Conservation (phyloP, 2,113 vertebrate species). For the Mastomys natalensis region DNA sequence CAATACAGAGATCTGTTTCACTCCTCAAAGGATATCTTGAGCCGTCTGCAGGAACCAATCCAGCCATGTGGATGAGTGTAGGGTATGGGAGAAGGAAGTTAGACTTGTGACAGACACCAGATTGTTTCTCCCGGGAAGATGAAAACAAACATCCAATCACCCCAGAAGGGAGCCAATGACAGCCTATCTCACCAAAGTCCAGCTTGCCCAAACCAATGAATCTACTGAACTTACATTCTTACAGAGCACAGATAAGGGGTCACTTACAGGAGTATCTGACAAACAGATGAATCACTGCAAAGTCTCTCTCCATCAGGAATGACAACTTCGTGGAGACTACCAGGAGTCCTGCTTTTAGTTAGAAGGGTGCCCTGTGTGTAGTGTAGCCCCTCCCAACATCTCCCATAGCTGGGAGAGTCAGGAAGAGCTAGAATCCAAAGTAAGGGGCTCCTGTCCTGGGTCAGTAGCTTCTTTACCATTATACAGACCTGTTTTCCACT, state of each 20-base stretch:
- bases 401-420: neutral
- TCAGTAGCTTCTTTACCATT: too few relatives aligned
- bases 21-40: neutral
- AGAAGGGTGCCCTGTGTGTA: neutral
- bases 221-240: neutral
- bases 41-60: neutral
- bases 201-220: neutral
- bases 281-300: neutral
- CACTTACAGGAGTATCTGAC: neutral
- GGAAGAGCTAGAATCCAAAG: neutral
- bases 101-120: neutral
- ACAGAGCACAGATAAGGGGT: neutral
- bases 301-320: neutral
- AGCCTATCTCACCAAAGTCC: neutral
- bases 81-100: neutral
- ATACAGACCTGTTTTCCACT: neutral
- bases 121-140: neutral
- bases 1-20: neutral
- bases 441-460: neutral
- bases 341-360: neutral
- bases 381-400: neutral
- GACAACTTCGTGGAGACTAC: neutral
- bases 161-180: neutral
- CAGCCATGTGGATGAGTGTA: neutral
- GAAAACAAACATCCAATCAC: neutral